Conservation (phyloP, 2,888 invertebrate species). For the Thymelicus acteon region DNA sequence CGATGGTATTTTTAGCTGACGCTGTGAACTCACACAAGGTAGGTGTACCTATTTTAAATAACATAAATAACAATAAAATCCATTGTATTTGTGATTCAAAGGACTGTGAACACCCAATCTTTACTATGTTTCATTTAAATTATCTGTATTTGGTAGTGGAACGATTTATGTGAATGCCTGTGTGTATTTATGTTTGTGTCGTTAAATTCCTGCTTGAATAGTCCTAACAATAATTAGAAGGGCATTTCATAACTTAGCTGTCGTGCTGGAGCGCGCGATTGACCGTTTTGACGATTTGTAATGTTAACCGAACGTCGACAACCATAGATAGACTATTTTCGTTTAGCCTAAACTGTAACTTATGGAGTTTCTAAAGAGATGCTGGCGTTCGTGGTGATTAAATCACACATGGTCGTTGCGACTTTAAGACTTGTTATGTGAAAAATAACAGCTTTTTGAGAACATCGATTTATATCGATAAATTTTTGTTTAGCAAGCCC, state of each 20-base stretch:
- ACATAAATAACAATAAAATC: neutral
- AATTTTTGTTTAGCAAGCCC: no score
- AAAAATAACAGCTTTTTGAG: no score
- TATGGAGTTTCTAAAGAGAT: neutral
- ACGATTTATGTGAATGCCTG: constrained; percentile 42
- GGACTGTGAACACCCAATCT: neutral
- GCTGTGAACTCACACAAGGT: neutral
- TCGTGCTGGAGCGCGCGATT: constrained; percentile 57
- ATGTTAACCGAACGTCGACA: constrained; percentile 52
- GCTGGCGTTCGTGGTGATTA: constrained; percentile 6
- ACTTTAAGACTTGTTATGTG: no score
- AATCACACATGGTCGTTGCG: no score
- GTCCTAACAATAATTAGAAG: constrained; percentile 42
- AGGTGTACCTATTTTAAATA: no score
- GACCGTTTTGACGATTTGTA: constrained; percentile 66
- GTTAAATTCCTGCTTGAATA: constrained; percentile 38
- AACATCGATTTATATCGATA: no score
- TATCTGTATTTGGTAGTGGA: constrained; percentile 32
- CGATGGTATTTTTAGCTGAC: constrained; percentile 3
- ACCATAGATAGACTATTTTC: constrained; percentile 35
- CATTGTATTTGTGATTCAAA: constrained; percentile 13
- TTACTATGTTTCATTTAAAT: constrained; percentile 9
- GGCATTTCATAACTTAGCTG: constrained; percentile 52
- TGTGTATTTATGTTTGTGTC: constrained; percentile 44
- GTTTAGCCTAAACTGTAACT: constrained; percentile 7